phyloP scores from a whole-genome alignment of 2,888 invertebrate species.

The Diploptera punctata region DNA sequence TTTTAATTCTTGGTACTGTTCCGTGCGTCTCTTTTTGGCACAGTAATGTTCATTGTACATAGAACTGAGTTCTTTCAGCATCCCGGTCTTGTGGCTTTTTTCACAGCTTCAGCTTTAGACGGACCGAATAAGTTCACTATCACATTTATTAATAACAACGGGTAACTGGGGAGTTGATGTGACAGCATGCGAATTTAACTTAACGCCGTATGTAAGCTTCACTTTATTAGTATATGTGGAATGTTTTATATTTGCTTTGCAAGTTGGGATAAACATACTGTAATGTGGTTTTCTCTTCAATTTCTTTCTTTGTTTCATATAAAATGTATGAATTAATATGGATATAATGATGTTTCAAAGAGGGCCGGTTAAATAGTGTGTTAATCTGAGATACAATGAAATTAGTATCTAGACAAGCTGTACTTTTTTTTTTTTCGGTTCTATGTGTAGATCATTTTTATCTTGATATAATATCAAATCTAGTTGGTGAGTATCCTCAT shows the following conservation, averaged over 20 bases:
- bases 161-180: slow-evolving; percentile 35
- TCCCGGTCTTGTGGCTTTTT: slow-evolving; percentile 45
- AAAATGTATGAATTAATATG: neutral
- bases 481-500: too few species aligned
- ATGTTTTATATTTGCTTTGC: slow-evolving; percentile 24
- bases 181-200: slow-evolving; percentile 26
- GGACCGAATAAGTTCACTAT: slow-evolving; percentile 36
- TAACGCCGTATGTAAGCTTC: slow-evolving; percentile 26
- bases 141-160: slow-evolving; percentile 28
- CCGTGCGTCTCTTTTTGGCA: slow-evolving; percentile 42
- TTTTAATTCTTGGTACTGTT: slow-evolving; percentile 36
- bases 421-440: too few species aligned
- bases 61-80: slow-evolving; percentile 43
- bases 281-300: slow-evolving; percentile 24
- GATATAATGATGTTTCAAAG: too few species aligned
- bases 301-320: slow-evolving; percentile 23
- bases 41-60: slow-evolving; percentile 44
- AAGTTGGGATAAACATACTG: slow-evolving; percentile 19
- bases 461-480: too few species aligned
- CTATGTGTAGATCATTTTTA: too few species aligned
- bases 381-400: too few species aligned
- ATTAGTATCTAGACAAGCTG: too few species aligned
- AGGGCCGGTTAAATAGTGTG: too few species aligned
- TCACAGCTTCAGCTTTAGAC: slow-evolving; percentile 45
- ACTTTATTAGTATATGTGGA: slow-evolving; percentile 24